Percentiles rank a stretch among this genome's conserved stretches.
Evolutionary conservation across 2,113 vertebrate genomes (phyloP).

Genomic region (Tetraodon nigroviridis): DNA sequence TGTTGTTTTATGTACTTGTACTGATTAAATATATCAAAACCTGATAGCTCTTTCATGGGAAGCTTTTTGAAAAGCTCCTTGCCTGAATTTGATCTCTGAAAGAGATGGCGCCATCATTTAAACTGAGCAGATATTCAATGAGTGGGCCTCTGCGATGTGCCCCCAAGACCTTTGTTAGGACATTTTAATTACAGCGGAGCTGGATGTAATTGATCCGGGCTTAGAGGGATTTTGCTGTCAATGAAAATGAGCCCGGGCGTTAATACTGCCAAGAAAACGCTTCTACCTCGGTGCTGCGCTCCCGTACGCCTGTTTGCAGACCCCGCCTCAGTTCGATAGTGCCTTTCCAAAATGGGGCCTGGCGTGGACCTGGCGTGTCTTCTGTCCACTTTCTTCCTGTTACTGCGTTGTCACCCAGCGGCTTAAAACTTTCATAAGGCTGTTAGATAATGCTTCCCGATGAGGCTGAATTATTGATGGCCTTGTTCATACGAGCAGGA

Average conservation of each 20-base stretch:
- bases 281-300: constrained; percentile 53
- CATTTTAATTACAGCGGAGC: constrained; percentile 77
- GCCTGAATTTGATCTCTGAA: constrained; percentile 25
- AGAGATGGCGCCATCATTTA: constrained; percentile 52
- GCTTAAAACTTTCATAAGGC: constrained; percentile 68
- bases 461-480: constrained; percentile 76
- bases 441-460: constrained; percentile 76
- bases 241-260: constrained; percentile 64
- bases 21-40: constrained; percentile 18
- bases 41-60: constrained; percentile 5
- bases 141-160: constrained; percentile 56
- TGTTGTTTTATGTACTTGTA: constrained; percentile 6
- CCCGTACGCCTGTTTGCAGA: constrained; percentile 4
- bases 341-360: too few relatives aligned
- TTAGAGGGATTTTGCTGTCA: constrained; percentile 73
- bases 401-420: constrained; percentile 66
- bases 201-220: constrained; percentile 73
- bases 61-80: constrained; percentile 10
- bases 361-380: constrained; percentile 50
- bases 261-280: constrained; percentile 63
- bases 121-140: constrained; percentile 52
- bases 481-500: constrained; percentile 70
- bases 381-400: constrained; percentile 57
- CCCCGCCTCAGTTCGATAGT: too few relatives aligned
- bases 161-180: constrained; percentile 72